Percentiles rank a stretch among this genome's conserved stretches.
These are phyloP conservation scores for Bagarius yarrelli DNA, from an alignment of 2,113 vertebrate species.

Conservation along the genomic window DNA sequence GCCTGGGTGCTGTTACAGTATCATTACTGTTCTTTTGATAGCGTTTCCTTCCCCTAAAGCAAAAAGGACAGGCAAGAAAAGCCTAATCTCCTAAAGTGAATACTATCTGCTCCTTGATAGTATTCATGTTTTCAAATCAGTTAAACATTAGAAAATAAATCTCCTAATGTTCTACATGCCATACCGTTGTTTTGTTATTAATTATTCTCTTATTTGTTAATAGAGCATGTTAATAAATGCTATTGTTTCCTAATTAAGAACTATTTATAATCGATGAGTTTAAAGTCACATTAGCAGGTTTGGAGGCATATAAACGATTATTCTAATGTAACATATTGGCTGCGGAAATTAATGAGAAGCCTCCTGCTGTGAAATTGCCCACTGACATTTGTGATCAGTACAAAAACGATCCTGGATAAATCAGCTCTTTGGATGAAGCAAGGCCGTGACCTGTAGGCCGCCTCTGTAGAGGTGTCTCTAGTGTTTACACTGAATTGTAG, in stretches of 20 bases:
- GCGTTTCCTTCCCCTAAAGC: conserved; percentile 9
- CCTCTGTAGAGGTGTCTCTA: neutral
- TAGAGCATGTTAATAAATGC: conserved; percentile 42
- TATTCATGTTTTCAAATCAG: neutral
- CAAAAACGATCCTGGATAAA: conserved; percentile 12
- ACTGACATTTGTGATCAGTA: conserved; percentile 38
- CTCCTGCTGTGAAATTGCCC: conserved; percentile 41
- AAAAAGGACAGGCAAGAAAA: conserved; percentile 24
- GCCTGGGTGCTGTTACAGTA: conserved; percentile 30
- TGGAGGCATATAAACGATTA: conserved; percentile 18
- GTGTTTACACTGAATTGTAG: neutral
- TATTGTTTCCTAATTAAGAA: conserved; percentile 42
- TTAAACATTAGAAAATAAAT: neutral
- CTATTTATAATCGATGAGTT: conserved; percentile 10
- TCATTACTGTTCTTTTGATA: conserved; percentile 39
- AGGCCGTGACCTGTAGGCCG: neutral
- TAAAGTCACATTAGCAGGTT: conserved; percentile 14
- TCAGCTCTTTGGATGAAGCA: conserved; percentile 3
- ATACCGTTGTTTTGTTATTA: conserved; percentile 23
- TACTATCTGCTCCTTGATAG: neutral
- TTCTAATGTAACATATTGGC: conserved; percentile 45
- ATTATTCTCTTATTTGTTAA: conserved; percentile 34
- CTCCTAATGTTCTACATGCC: neutral
- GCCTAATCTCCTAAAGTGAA: neutral
- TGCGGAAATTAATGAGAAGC: conserved; percentile 43